Conservation (phyloP, 2,113 vertebrate species). For the Ceyx melanurus region DNA sequence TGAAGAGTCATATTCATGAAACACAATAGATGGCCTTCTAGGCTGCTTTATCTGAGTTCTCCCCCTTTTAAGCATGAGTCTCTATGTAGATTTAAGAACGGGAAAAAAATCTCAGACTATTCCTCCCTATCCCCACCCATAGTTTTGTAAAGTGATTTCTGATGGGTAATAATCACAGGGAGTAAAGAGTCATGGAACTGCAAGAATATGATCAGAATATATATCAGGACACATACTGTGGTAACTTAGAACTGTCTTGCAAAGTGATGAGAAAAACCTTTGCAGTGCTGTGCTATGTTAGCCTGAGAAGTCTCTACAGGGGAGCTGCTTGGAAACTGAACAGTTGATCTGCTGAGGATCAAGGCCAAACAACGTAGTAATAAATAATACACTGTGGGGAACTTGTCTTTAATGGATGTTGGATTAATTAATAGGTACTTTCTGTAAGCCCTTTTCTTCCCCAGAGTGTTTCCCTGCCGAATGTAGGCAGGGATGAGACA, state of each 20-base stretch:
- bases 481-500: neutral
- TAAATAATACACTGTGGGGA: neutral
- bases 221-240: neutral
- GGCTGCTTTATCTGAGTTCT: conserved; percentile 4
- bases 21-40: conserved; percentile 29
- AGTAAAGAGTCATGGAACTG: neutral
- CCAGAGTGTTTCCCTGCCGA: neutral
- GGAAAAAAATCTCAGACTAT: neutral
- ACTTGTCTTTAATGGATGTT: neutral
- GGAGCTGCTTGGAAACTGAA: neutral
- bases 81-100: neutral
- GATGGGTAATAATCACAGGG: neutral
- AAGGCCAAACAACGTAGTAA: neutral
- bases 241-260: neutral
- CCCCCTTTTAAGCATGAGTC: neutral
- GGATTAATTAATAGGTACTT: conserved; percentile 15
- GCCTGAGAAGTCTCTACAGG: neutral
- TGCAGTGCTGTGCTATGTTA: neutral
- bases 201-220: neutral
- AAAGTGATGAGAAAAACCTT: neutral
- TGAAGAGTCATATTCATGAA: neutral
- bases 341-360: neutral
- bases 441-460: neutral
- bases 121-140: accelerated
- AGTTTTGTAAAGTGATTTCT: neutral